Conservation (phyloP, 2,888 invertebrate genomes). For the Harpalus rubripes region DNA sequence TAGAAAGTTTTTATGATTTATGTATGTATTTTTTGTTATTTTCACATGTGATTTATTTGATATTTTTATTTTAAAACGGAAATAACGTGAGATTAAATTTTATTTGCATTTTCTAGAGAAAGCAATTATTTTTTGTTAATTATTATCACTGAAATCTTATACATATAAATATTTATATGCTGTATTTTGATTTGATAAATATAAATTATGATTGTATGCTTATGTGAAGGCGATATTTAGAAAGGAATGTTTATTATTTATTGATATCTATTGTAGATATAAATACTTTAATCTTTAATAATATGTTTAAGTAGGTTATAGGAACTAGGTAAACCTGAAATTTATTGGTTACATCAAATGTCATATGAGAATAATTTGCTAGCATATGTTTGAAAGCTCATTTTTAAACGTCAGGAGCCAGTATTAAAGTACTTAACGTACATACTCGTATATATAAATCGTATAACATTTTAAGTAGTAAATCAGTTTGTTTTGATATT, state of each 20-base stretch:
- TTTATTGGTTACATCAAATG: constrained; percentile 30
- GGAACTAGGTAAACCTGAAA: constrained; percentile 22
- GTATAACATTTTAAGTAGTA: no score
- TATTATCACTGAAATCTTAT: not conserved
- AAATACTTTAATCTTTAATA: constrained; percentile 24
- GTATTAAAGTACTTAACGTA: no score
- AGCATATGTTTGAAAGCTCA: constrained; percentile 19
- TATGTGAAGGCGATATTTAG: constrained; percentile 31
- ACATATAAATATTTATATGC: not conserved
- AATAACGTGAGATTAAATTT: not conserved
- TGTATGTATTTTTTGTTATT: constrained; percentile 11
- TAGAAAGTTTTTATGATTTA: constrained; percentile 41
- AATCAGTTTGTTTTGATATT: no score
- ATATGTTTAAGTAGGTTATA: constrained; percentile 20
- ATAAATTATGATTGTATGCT: constrained; percentile 6
- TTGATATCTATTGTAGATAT: constrained; percentile 36
- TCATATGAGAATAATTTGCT: constrained; percentile 10
- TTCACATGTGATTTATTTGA: constrained; percentile 1
- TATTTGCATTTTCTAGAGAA: constrained; percentile 16
- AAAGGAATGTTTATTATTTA: constrained; percentile 32
- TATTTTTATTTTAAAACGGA: constrained; percentile 16
- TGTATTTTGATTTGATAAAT: constrained; percentile 19
- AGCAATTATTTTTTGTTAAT: constrained; percentile 9
- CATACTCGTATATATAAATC: no score
- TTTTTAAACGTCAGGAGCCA: not conserved